Evolutionary conservation across 2,888 invertebrate species (phyloP).

Genomic region (Callosobruchus maculatus): DNA sequence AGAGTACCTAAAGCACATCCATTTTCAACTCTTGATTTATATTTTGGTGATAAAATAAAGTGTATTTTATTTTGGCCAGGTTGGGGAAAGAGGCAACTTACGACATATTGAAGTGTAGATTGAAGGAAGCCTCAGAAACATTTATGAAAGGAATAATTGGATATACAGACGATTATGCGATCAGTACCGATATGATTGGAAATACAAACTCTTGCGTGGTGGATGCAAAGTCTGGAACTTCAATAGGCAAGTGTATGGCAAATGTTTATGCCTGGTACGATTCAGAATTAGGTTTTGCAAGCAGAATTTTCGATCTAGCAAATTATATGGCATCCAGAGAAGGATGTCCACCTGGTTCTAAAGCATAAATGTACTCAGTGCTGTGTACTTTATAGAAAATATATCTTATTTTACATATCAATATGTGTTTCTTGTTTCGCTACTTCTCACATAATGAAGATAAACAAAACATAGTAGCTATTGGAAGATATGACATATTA

Average conservation of each 20-base stretch:
- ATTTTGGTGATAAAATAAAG: background rate
- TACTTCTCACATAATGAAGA: too few relatives aligned
- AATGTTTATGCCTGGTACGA: slow-evolving; percentile 30
- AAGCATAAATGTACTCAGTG: background rate
- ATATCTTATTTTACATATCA: background rate
- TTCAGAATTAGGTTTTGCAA: slow-evolving; percentile 23
- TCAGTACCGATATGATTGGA: slow-evolving; percentile 25
- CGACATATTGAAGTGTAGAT: slow-evolving; percentile 15
- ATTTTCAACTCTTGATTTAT: too few relatives aligned
- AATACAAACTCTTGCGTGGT: slow-evolving; percentile 23
- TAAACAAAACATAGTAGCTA: too few relatives aligned
- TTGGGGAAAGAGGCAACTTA: slow-evolving; percentile 19
- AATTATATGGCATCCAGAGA: slow-evolving; percentile 37
- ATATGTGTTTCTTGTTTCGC: too few relatives aligned
- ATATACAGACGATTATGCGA: slow-evolving; percentile 17
- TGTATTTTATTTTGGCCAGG: slow-evolving; percentile 6
- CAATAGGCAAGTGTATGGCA: slow-evolving; percentile 15
- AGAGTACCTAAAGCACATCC: too few relatives aligned
- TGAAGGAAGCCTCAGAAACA: slow-evolving; percentile 24
- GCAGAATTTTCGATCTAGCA: slow-evolving; percentile 48
- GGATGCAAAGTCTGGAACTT: slow-evolving; percentile 20
- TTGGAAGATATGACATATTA: too few relatives aligned
- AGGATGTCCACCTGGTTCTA: slow-evolving; percentile 3
- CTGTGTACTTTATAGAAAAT: background rate
- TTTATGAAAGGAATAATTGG: slow-evolving; percentile 23